Base-by-base conservation (phyloP, 2,888 invertebrate genomes). In the Metallyticus violacea region DNA sequence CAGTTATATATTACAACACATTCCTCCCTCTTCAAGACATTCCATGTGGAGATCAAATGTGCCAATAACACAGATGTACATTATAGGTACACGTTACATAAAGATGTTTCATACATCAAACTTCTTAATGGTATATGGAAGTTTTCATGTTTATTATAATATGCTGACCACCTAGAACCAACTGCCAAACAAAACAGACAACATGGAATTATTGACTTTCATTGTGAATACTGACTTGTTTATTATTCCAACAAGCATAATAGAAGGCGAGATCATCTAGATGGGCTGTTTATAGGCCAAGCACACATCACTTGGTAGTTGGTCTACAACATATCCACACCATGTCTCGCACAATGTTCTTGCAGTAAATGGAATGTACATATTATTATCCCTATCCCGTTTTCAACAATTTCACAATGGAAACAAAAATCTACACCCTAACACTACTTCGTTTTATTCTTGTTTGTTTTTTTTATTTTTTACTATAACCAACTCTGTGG, bases 281-380 rank as follows among this genome's bases (percentile, higher is more conserved):
- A 83, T 25, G 27, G n/a, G 9, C 25, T 77, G 83, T 83, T 28
- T 77, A 28, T 83, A 77, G 83, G 83, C 77, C 83, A 83, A 79
- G 82, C 40, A 62, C 40, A 62, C 40, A 22, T 62, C 40, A 62
- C 40, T 62, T 62, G n/a, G 40, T 62, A 62, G 22, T 62, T 62
- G 40, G 40, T 62, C 40, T 62, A 62, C 15, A 62, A 62, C 40
- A 62, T 40, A 40, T 62, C 22, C 40, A 62, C 40, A 62, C 40
- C 40, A 15, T 40, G 22, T 62, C 40, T 62, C 40, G 40, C 40
- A 62, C 40, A 62, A 62, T 15, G 40, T 62, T 62, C 77, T 81
- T 87, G 88, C 88, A 85, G 87, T 62, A 86, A 82, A 87, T 88
- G 88, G 88, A 88, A 88, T 88, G 88, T 88, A 88, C 88, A 88